These are phyloP conservation scores for Simalia tracyae DNA, from an alignment of 2,797 vertebrate genomes.

Conservation along the genomic window DNA sequence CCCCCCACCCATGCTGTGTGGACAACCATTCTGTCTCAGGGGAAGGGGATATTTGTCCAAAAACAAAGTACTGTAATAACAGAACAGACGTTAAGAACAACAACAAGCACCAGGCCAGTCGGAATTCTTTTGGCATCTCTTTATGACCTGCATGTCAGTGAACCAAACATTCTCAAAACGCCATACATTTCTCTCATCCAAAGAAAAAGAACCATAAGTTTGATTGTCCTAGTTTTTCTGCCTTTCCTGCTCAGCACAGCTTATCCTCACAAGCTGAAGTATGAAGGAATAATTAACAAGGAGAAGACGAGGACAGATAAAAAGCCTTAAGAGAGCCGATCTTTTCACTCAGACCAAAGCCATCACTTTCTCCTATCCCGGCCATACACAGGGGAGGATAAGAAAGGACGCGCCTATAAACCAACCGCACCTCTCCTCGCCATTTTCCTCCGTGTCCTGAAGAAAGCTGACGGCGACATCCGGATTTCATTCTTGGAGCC, in stretches of 20 bases:
- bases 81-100: neutral
- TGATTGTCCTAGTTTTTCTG: neutral
- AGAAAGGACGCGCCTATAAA: neutral
- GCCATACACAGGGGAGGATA: neutral
- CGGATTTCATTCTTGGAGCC: neutral
- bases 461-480: accelerated
- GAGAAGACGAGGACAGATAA: neutral
- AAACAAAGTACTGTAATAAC: neutral
- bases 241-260: neutral
- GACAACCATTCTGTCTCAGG: neutral
- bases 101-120: neutral
- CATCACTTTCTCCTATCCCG: too few species aligned
- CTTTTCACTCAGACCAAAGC: neutral
- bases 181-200: neutral
- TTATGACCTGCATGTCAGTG: neutral
- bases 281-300: neutral
- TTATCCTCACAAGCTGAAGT: neutral
- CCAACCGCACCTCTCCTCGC: neutral
- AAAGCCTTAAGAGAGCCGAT: neutral
- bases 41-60: neutral
- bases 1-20: neutral
- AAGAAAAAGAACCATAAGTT: neutral
- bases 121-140: neutral
- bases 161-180: neutral
- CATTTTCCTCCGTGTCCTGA: neutral